Base-by-base conservation (phyloP, 1,140 invertebrate genomes). In the Camponotus vicinus region DNA sequence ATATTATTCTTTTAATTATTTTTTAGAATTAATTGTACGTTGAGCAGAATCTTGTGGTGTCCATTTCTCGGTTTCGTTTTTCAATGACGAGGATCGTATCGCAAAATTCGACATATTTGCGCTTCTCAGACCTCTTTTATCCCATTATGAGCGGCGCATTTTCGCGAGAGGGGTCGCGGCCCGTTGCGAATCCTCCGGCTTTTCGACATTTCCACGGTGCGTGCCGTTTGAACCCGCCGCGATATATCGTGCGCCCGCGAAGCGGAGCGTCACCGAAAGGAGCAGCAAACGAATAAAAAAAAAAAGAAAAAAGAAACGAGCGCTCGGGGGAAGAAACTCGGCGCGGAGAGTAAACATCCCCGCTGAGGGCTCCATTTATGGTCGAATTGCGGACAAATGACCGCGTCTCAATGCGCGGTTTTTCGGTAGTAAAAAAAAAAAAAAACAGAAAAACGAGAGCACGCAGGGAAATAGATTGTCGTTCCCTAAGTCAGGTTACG, bases 341-440 rank as follows among this genome's bases (percentile, higher is more conserved):
- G 15, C 8, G 13, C 13, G 34, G 11, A 45, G 52, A 71, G 86
- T 92, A 93, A 93, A 93, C 91, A 90, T 86, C 73, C 64, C 61
- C 70, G 27, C 67, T 52, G 76, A 61, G 64, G 49, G 91, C 90
- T 92, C 76, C 83, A 93, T 94, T 93, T 93, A 90, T 91, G 92
- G 91, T 89, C 86, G 92, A 94, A 92, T 92, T 93, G 93, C 89
- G 93, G 93, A 93, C 93, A 94, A 94, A 94, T 94, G 92, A 93
- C 87, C 86, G 89, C 85, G 86, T 90, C 89, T 92, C 88, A 79
- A 91, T 92, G 34, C 64, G 6, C 84, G 64, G 66, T 76, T 61
- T 57, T 86, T 42, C 21, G 45, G n/a, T 7, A 18, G 4, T 9
- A 4, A 40, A 70, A 64, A 45, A 61, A 86, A 59, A 57, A 37